Percentiles rank a stretch among this genome's conserved stretches.
Evolutionary conservation across 2,888 invertebrate species (phyloP).

Genomic region (Torymus tubicola): DNA sequence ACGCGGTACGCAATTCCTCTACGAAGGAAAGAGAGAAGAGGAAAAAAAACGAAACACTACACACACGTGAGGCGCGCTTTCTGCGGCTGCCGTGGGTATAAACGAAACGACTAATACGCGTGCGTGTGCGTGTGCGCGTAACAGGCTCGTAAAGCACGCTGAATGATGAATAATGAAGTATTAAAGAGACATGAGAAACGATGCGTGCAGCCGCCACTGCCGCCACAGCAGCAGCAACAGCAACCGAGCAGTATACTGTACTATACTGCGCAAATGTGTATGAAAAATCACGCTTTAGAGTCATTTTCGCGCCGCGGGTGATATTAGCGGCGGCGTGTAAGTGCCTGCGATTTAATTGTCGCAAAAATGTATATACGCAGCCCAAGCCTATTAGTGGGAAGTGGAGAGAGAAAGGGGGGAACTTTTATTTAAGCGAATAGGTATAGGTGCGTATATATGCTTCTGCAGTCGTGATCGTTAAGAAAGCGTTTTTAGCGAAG

Average conservation of each 20-base stretch:
- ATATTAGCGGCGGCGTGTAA: conserved; percentile 33
- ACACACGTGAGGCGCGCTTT: conserved; percentile 1
- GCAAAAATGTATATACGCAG: conserved; percentile 37
- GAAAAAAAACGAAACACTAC: too few species aligned
- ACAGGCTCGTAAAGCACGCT: conserved; percentile 53
- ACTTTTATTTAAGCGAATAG: too few species aligned
- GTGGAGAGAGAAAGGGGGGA: too few species aligned
- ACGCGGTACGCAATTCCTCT: too few species aligned
- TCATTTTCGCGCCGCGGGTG: conserved; percentile 53
- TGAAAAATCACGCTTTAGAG: conserved; percentile 48
- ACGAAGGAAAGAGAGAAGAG: too few species aligned
- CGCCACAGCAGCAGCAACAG: too few species aligned
- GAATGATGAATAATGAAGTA: conserved; percentile 59
- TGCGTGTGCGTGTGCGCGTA: conserved; percentile 37
- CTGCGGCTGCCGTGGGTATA: conserved; percentile 32
- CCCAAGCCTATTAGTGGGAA: conserved; percentile 11
- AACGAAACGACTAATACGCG: conserved; percentile 20
- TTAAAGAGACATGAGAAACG: conserved; percentile 58
- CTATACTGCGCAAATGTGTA: conserved; percentile 1
- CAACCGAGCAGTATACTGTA: too few species aligned
- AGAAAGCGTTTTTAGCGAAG: not conserved
- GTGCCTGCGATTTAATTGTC: conserved; percentile 42
- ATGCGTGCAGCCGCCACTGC: conserved; percentile 30
- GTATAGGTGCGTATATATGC: too few species aligned
- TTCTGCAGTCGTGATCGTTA: too few species aligned